These are phyloP conservation scores for Anabas testudineus DNA, from an alignment of 2,797 vertebrate genomes.

Conservation along the genomic window DNA sequence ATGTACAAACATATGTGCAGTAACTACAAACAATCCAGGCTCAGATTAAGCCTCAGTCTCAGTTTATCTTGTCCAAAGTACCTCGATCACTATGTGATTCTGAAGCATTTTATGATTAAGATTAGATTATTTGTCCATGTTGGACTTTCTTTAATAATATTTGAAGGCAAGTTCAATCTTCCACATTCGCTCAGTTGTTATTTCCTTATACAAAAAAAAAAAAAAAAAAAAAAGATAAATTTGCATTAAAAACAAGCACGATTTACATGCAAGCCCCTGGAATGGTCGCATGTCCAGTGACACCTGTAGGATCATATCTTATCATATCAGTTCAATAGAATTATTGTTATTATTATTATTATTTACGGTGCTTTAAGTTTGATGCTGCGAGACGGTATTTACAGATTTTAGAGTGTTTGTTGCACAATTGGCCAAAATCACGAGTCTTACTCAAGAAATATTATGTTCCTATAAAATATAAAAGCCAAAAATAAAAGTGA, in stretches of 20 bases:
- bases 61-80: neutral
- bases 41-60: neutral
- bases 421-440: neutral
- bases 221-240: neutral
- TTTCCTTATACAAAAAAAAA: neutral
- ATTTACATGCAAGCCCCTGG: too few relatives aligned
- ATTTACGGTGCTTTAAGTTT: neutral
- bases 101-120: neutral
- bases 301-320: slow-evolving; percentile 50
- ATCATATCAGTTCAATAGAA: slow-evolving; percentile 16
- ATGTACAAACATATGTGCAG: neutral
- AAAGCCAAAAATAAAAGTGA: neutral
- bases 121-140: neutral
- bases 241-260: neutral
- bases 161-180: neutral
- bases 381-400: neutral
- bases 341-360: neutral
- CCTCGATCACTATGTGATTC: neutral
- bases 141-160: neutral
- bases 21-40: neutral
- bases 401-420: neutral
- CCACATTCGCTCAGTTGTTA: neutral
- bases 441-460: neutral
- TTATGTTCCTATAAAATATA: neutral
- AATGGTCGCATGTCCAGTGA: slow-evolving; percentile 14